Conservation (phyloP, 2,797 vertebrate genomes). For the Otolemur crassicaudatus region DNA sequence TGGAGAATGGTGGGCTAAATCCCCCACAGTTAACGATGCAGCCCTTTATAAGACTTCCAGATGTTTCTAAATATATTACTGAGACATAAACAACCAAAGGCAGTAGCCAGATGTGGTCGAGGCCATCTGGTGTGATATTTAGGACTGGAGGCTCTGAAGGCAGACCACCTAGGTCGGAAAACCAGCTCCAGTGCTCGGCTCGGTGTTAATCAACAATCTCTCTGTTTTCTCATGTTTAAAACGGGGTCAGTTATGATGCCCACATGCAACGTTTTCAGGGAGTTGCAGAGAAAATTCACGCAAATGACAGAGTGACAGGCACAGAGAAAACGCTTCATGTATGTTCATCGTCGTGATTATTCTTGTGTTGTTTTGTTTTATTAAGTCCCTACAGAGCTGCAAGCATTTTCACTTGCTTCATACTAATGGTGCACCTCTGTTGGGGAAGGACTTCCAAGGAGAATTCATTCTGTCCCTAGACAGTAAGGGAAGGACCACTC, state of each 20-base stretch:
- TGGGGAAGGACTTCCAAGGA: not conserved
- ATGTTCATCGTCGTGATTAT: not conserved
- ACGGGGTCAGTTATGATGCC: not conserved
- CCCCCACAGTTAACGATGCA: not conserved
- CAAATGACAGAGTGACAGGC: not conserved
- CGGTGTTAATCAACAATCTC: not conserved
- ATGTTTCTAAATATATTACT: slow-evolving; percentile 41
- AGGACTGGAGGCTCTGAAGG: not conserved
- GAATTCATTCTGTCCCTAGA: not conserved
- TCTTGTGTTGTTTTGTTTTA: not conserved
- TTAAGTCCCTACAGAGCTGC: not conserved
- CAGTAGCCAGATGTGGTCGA: not conserved
- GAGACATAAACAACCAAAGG: not conserved
- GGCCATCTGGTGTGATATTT: not conserved
- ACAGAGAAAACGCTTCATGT: not conserved
- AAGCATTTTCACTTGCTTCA: slow-evolving; percentile 24
- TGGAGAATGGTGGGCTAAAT: not conserved
- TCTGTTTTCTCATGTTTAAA: not conserved
- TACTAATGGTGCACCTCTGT: not conserved
- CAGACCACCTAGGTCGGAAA: not conserved
- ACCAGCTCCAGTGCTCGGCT: not conserved
- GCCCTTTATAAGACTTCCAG: slow-evolving; percentile 12
- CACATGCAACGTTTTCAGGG: not conserved
- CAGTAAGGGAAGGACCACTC: not conserved
- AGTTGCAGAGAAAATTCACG: not conserved